Evolutionary conservation across 2,797 vertebrate genomes (phyloP), one percentile per base, ranked within the genome.

Genomic region (Muscicapa comitata): DNA sequence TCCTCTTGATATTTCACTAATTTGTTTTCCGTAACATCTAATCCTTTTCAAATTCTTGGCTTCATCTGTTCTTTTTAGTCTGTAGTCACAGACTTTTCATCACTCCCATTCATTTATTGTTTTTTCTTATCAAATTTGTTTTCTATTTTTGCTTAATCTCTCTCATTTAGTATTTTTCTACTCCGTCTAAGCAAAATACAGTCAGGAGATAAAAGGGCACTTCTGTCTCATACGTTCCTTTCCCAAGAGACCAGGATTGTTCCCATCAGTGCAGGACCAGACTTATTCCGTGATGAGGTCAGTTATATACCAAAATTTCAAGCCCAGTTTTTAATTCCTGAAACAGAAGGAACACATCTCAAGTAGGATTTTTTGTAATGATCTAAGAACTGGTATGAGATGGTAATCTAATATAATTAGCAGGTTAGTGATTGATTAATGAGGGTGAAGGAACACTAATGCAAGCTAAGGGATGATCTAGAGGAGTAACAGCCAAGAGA

Each of bases 221-320:
- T 73, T 93, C 55, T 93, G 68, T 74, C 83, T 97, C 88, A 84
- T 79, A 71, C 89, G 85, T 94, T 95, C 78, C 71, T 89, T 95
- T 93, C 78, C 90, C 79, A 89, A 75, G 79, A 88, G 74, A 80
- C 59, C 24, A 72, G 61, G 28, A 59, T 70, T 92, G 63, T 91
- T 93, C 40, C 74, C 54, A 90, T 90, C 65, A 85, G 55, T 42
- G 72, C 25, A 94, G 51, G 68, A 67, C 20, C 26, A 47, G 55
- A 53, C n/a, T 90, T 78, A 67, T 35, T 86, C 45, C 59, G 74
- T 48, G 23, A 51, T 85, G 61, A 90, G 18, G 17, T 76, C 77
- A 61, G 31, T 55, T 58, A 35, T 57, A 82, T 31, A 65, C 33
- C 48, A 62, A 43, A 59, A 95, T 96, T 96, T 95, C 80, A 90